These are phyloP conservation scores for Geopemphigus sp. DNA, from an alignment of 1,140 invertebrate species.

Conservation along the genomic window DNA sequence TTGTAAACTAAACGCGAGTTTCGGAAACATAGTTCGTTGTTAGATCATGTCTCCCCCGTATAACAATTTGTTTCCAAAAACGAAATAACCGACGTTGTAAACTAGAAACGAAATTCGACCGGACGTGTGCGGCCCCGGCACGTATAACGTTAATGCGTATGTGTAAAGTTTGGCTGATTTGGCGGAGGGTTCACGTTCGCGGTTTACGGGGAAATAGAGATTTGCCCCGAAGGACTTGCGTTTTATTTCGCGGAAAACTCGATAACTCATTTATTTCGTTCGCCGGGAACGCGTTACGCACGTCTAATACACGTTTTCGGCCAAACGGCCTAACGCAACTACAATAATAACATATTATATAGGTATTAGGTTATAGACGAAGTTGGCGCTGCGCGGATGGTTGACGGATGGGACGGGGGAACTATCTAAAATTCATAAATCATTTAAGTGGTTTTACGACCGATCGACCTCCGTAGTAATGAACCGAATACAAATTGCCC, in stretches of 20 bases:
- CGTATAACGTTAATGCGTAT: background rate
- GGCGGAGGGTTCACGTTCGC: background rate
- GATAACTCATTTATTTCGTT: conserved; percentile 8
- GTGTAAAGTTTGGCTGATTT: too few species aligned
- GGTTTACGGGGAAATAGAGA: conserved; percentile 3
- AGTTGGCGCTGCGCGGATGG: too few species aligned
- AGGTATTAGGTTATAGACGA: too few species aligned
- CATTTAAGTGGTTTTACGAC: background rate
- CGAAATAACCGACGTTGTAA: too few species aligned
- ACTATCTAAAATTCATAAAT: conserved; percentile 35
- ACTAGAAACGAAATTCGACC: background rate
- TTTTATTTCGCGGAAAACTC: background rate
- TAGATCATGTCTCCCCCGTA: too few species aligned
- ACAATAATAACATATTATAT: background rate
- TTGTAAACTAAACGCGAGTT: too few species aligned
- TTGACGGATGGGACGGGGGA: too few species aligned
- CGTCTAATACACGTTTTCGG: too few species aligned
- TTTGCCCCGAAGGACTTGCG: conserved; percentile 7
- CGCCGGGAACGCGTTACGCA: background rate
- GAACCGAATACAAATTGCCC: conserved; percentile 12
- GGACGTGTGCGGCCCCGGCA: background rate
- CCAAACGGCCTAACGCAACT: too few species aligned
- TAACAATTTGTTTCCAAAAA: too few species aligned
- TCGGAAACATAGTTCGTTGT: too few species aligned
- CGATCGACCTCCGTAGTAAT: background rate